Conservation (phyloP, 2,113 vertebrate species). For the Alosa alosa region DNA sequence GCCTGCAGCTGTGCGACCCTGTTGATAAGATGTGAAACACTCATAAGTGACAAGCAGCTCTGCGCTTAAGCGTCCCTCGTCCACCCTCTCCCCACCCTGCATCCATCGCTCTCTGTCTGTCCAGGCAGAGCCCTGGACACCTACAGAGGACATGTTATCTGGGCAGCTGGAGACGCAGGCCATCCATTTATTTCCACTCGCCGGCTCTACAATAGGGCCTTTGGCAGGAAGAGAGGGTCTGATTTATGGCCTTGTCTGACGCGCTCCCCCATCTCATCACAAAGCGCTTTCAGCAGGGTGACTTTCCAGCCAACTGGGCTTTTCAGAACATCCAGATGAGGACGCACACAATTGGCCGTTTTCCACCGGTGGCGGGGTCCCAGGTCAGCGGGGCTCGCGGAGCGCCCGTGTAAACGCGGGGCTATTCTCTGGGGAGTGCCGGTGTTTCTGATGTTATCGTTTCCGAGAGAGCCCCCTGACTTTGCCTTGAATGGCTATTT, state of each 20-base stretch:
- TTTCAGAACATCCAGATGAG: slow-evolving; percentile 13
- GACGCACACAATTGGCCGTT: slow-evolving; percentile 13
- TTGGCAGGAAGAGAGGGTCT: slow-evolving; percentile 10
- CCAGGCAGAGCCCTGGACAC: slow-evolving; percentile 12
- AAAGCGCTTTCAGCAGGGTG: slow-evolving; percentile 19
- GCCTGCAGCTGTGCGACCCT: neutral
- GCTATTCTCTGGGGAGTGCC: neutral
- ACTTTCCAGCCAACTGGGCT: slow-evolving; percentile 19
- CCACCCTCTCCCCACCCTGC: neutral
- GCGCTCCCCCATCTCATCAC: slow-evolving; percentile 11
- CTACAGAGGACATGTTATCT: slow-evolving; percentile 19
- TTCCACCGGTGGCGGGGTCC: neutral
- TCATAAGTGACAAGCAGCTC: neutral
- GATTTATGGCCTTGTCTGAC: slow-evolving; percentile 8
- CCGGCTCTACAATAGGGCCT: slow-evolving; percentile 15
- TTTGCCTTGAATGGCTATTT: slow-evolving; percentile 19
- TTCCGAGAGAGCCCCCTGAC: neutral
- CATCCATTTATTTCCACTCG: slow-evolving; percentile 19
- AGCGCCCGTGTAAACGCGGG: neutral
- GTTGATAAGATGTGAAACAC: neutral
- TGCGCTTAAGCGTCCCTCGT: neutral
- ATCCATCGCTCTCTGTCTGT: slow-evolving; percentile 12
- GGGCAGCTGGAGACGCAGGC: slow-evolving; percentile 11
- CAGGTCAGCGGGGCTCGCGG: neutral
- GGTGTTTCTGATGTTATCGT: slow-evolving; percentile 16